Percentiles rank a stretch among this genome's conserved stretches.
Evolutionary conservation across 2,888 invertebrate species (phyloP).

Genomic region (Acronicta psi): DNA sequence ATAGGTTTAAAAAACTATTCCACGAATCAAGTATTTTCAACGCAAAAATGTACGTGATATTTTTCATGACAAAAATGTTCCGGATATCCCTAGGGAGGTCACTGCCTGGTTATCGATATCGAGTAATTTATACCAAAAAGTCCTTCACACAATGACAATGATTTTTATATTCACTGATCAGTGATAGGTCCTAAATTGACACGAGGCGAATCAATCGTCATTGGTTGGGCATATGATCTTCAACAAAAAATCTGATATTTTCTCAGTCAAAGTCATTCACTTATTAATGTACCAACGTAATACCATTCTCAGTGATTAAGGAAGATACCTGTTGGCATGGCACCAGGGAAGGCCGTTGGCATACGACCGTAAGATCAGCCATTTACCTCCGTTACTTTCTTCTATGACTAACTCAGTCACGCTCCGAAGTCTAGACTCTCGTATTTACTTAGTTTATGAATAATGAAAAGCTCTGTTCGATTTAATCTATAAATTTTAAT

Average conservation of each 20-base stretch:
- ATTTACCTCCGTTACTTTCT: slow-evolving; percentile 65
- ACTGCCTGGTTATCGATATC: slow-evolving; percentile 22
- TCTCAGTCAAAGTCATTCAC: slow-evolving; percentile 10
- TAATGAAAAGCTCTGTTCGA: slow-evolving; percentile 30
- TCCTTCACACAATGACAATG: not conserved
- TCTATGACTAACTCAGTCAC: slow-evolving; percentile 55
- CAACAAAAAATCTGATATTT: slow-evolving; percentile 7
- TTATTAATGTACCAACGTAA: slow-evolving; percentile 9
- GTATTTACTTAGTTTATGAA: slow-evolving; percentile 40
- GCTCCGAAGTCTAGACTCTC: slow-evolving; percentile 47
- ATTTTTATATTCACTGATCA: not conserved
- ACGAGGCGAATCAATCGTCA: slow-evolving; percentile 21
- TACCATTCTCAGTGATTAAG: slow-evolving; percentile 17
- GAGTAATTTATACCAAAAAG: not conserved
- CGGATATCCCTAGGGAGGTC: not conserved
- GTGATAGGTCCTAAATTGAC: slow-evolving; percentile 16
- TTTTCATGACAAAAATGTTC: not conserved
- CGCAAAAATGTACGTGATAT: not conserved
- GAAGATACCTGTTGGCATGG: slow-evolving; percentile 46
- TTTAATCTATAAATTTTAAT: slow-evolving; percentile 6
- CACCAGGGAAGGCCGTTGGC: slow-evolving; percentile 52
- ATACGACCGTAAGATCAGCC: slow-evolving; percentile 55
- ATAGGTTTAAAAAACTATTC: too few species aligned
- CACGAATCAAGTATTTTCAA: not conserved
- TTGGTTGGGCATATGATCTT: slow-evolving; percentile 9